Conservation (phyloP, 1,140 invertebrate species). For the Pogonognathellus flavescens region DNA sequence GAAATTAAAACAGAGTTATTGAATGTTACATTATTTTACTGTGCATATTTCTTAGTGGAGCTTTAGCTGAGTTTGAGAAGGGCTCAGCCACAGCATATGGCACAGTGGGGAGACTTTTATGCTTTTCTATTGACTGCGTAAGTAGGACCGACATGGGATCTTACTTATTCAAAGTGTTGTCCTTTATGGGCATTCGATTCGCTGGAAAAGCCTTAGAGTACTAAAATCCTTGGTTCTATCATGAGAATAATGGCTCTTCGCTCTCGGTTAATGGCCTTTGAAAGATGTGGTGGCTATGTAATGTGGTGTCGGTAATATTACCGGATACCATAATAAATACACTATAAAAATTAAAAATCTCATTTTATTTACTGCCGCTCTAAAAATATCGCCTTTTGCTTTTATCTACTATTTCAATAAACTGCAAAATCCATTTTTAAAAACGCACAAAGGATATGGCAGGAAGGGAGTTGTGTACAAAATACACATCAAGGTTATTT, state of each 20-base stretch:
- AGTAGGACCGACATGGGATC: slow-evolving; percentile 25
- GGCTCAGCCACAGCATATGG: neutral
- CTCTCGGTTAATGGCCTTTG: slow-evolving; percentile 28
- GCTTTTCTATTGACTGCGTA: neutral
- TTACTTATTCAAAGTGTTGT: slow-evolving; percentile 47
- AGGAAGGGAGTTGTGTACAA: no score
- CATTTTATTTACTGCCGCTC: no score
- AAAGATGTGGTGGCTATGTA: slow-evolving; percentile 29
- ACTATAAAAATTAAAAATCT: neutral
- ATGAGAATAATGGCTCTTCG: slow-evolving; percentile 27
- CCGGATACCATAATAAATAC: slow-evolving; percentile 2
- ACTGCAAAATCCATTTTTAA: no score
- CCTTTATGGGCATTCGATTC: slow-evolving; percentile 30
- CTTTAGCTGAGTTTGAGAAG: neutral
- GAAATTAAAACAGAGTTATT: slow-evolving; percentile 43
- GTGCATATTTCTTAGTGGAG: neutral
- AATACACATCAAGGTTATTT: no score
- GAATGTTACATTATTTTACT: slow-evolving; percentile 31
- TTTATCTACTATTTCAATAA: no score
- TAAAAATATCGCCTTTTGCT: no score
- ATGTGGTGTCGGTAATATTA: slow-evolving; percentile 18
- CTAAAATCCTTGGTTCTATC: slow-evolving; percentile 36
- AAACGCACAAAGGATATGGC: no score
- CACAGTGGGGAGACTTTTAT: slow-evolving; percentile 25
- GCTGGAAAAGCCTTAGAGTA: neutral